Conservation (phyloP, 2,888 invertebrate genomes). For the Herminia tarsipennalis region DNA sequence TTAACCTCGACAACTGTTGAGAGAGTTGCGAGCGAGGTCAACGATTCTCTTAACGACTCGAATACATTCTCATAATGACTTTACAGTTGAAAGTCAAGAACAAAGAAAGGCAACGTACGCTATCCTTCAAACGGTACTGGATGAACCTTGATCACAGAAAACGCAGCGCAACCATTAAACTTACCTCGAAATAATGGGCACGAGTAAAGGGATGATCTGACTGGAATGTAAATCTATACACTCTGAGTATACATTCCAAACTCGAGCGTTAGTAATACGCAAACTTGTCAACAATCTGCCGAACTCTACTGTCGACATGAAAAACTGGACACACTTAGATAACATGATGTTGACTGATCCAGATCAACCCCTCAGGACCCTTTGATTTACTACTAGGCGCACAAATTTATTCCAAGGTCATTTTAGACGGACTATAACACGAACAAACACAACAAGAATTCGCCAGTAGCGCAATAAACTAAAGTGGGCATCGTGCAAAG, state of each 20-base stretch:
- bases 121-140: background rate
- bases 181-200: background rate
- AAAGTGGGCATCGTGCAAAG: no score
- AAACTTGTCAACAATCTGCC: background rate
- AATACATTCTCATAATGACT: background rate
- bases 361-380: conserved; percentile 6
- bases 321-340: conserved; percentile 8
- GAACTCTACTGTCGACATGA: background rate
- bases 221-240: no score
- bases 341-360: conserved; percentile 14
- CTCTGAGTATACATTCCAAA: background rate
- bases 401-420: conserved; percentile 2
- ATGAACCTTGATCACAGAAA: background rate
- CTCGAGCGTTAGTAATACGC: background rate
- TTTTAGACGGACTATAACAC: conserved; percentile 5
- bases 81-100: background rate
- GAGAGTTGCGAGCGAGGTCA: no score
- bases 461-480: conserved; percentile 7
- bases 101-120: background rate
- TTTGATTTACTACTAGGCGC: conserved; percentile 7
- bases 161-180: background rate
- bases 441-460: conserved; percentile 1
- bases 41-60: background rate
- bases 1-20: background rate
- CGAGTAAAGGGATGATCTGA: background rate